phyloP scores from a whole-genome alignment of 2,888 invertebrate genomes.

The Aspidiotus rigidus region DNA sequence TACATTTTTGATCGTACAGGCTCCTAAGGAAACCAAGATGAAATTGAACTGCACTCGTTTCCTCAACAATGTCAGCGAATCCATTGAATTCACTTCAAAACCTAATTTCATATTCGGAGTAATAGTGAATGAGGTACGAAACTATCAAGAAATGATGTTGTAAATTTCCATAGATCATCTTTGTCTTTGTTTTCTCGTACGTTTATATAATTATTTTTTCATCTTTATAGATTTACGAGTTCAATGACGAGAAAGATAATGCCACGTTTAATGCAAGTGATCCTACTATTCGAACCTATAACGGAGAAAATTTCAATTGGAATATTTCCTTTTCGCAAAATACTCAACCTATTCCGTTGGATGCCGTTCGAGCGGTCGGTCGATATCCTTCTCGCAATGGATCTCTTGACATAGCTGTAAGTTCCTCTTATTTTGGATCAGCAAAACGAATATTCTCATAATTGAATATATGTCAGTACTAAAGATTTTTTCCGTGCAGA shows the following conservation, averaged over 20 bases:
- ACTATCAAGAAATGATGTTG: constrained; percentile 24
- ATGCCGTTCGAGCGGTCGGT: no score
- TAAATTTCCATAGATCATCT: not conserved
- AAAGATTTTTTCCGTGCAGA: no score
- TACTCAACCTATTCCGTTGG: no score
- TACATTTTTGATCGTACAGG: constrained; percentile 50
- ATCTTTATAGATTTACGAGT: constrained; percentile 34
- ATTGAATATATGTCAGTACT: no score
- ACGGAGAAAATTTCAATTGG: constrained; percentile 31
- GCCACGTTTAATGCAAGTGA: constrained; percentile 13
- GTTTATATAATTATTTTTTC: constrained; percentile 4
- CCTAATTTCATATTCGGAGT: constrained; percentile 53
- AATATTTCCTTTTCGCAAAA: constrained; percentile 3
- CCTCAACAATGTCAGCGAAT: constrained; percentile 39
- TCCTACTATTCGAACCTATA: constrained; percentile 10
- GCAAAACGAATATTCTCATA: no score
- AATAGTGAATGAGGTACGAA: constrained; percentile 52
- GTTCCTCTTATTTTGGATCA: no score
- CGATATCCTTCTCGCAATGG: no score
- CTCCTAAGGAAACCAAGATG: constrained; percentile 46
- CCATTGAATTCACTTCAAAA: constrained; percentile 45
- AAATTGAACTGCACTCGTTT: constrained; percentile 48
- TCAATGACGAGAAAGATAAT: not conserved
- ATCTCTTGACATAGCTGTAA: no score
- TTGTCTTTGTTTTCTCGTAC: not conserved